Evolutionary conservation across 2,113 vertebrate genomes (phyloP), one percentile per base, ranked within the genome.

Genomic region (Lycaon pictus): DNA sequence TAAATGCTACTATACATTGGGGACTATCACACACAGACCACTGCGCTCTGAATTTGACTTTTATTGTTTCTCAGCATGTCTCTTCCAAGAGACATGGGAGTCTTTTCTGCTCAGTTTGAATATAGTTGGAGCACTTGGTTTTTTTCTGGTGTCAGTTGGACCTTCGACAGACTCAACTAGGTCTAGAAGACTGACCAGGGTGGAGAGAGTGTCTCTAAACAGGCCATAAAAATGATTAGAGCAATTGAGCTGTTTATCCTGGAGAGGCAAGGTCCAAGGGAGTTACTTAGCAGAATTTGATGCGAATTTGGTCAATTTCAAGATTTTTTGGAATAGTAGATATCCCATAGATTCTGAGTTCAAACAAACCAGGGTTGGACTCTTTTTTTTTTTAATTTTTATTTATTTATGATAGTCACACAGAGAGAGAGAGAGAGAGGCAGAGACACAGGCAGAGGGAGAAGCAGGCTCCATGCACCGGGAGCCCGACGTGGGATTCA

Each of bases 271-370:
- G 51, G 15, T 53, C 25, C 43, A 93, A 77, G 13, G 22, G 55
- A 65, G 19, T 65, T 88, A 60, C 4, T 80, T 85, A 35, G 5
- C 67, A 83, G 90, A 93, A 72, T 90, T 88, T 79, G 11, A 3
- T 71, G n/a, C n/a, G 29, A 76, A 60, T 63, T 93, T 4, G 84
- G 32, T 43, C 71, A 23, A 13, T 74, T 77, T 63, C 58, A 82
- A 51, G 5, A 48, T 19, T 67, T 35, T 87, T 82, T 27, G 11
- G 27, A 29, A 11, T 65, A 55, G 22, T 65, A 48, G 16, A 72
- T 7, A 80, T 84, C 35, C 12, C 37, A 22, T 1, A 76, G 62
- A 84, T 71, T 74, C 8, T 51, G 32, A 95, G 77, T 90, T 95
- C 76, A 88, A 37, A 84, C 10, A 55, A 77, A 62, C 32, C 27